Base-by-base conservation (phyloP, 2,888 invertebrate species). In the Apotomis capreana region DNA sequence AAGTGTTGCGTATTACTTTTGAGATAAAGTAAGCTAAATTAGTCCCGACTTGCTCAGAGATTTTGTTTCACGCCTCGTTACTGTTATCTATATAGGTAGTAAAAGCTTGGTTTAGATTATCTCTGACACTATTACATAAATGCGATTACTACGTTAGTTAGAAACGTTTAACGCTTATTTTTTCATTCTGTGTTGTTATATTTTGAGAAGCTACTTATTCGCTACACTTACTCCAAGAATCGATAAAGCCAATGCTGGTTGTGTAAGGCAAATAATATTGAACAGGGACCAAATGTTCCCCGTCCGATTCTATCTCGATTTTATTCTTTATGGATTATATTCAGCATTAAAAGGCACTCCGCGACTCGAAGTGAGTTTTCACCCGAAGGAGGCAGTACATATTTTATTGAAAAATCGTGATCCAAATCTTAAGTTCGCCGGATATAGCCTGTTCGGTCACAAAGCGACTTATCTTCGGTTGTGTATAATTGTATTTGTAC, bases 361-460 rank as follows among this genome's bases (percentile, higher is more conserved):
- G 57, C 55, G 67, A 44, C 71, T 51, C 57, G 13, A 44, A 62
- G 71, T 57, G 61, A 67, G 61, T 61, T 62, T 63, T 68, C 40
- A 61, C 13, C 62, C 36, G 26, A 62, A 62, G 67, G 57, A 51
- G 58, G 49, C 12, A 6, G 59, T 70, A 72, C 40, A 59, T 68
- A 72, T 68, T 68, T 72, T 68, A 68, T 54, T 68, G 63, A 59
- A 51, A 46, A 63, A 54, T 44, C 72, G 72, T 72, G 68, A 63
- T 49, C 52, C 49, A 72, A 68, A 63, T 68, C 63, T 68, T 68
- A 62, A 68, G 44, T 65, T 46, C 26, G 6, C 36, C 13, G 36
- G 40, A 58, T 68, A 59, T 57, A 57, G 44, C 58, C 44, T 52
- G 62, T 58, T 52, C 49, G 8, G 60, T 54, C 6, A 63, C 68